A percentile compares a stretch with the other conserved stretches of the same genome.
Evolutionary conservation across 2,797 vertebrate genomes (phyloP).

Genomic region (Enteromius fasciolatus): DNA sequence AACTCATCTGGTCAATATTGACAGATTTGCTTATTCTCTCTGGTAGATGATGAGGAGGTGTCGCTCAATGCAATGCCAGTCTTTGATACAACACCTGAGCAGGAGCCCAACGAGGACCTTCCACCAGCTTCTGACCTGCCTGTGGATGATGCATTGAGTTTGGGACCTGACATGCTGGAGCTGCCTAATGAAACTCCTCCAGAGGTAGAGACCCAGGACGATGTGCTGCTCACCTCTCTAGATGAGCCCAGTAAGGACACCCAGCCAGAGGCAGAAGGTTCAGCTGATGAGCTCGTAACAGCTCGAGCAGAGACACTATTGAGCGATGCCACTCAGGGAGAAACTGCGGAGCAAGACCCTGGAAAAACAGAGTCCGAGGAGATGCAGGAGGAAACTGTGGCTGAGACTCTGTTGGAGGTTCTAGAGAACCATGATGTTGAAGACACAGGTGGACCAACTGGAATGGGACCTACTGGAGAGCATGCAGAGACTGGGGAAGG

Average conservation of each 20-base stretch:
- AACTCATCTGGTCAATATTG: constrained; percentile 6
- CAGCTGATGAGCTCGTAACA: constrained; percentile 13
- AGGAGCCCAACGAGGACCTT: constrained; percentile 67
- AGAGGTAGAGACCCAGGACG: constrained; percentile 40
- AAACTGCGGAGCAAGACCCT: constrained; percentile 12
- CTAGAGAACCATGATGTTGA: constrained; percentile 60
- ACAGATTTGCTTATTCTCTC: constrained; percentile 51
- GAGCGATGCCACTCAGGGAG: neutral
- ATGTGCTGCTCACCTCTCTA: constrained; percentile 43
- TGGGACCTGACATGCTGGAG: constrained; percentile 78
- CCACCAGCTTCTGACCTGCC: constrained; percentile 67
- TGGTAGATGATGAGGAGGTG: constrained; percentile 92
- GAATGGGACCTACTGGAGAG: constrained; percentile 63
- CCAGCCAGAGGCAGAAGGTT: constrained; percentile 58
- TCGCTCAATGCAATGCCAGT: constrained; percentile 84
- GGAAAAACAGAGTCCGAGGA: constrained; percentile 60
- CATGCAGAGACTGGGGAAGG: constrained; percentile 44
- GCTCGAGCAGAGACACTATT: constrained; percentile 1
- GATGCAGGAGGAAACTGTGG: constrained; percentile 60
- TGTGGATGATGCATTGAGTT: constrained; percentile 74
- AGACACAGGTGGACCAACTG: constrained; percentile 65
- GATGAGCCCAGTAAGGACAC: constrained; percentile 52
- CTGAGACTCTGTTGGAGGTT: constrained; percentile 61
- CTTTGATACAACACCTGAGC: constrained; percentile 68
- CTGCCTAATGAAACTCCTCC: constrained; percentile 68